These are phyloP conservation scores for Elaphurus davidianus DNA, from an alignment of 2,113 vertebrate genomes.

Conservation along the genomic window DNA sequence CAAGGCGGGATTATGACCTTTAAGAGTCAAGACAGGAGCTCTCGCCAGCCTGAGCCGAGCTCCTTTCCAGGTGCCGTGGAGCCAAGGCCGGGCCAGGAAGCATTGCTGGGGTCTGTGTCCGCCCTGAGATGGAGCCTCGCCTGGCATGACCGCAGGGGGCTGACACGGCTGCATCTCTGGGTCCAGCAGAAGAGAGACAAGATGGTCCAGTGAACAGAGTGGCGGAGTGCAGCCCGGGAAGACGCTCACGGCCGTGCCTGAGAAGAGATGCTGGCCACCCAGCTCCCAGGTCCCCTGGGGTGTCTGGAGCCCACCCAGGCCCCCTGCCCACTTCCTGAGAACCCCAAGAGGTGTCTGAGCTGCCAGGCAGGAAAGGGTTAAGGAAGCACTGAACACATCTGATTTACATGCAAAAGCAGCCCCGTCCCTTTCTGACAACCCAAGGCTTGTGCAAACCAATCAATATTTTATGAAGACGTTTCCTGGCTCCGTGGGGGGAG, in stretches of 20 bases:
- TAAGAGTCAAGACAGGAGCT: neutral
- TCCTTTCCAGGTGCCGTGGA: accelerated
- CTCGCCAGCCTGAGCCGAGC: neutral
- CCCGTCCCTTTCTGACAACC: neutral
- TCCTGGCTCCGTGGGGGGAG: neutral
- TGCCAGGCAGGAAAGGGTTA: neutral
- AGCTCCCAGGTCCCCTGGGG: accelerated
- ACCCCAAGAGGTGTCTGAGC: accelerated
- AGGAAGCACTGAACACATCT: neutral
- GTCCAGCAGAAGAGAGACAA: neutral
- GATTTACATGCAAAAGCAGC: conserved; percentile 31
- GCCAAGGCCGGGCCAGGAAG: neutral
- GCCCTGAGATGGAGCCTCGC: neutral
- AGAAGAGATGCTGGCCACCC: neutral
- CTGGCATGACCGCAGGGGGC: accelerated
- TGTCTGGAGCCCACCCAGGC: accelerated
- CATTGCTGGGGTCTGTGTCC: neutral
- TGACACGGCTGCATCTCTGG: accelerated
- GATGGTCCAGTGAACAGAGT: accelerated
- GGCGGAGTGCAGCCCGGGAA: accelerated
- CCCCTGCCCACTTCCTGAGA: accelerated
- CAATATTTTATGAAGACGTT: conserved; percentile 56
- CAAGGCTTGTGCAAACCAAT: conserved; percentile 19
- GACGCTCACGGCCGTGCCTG: accelerated
- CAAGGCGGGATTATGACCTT: neutral